Conservation (phyloP, 1,140 invertebrate genomes). For the Drosophila sturtevanti region DNA sequence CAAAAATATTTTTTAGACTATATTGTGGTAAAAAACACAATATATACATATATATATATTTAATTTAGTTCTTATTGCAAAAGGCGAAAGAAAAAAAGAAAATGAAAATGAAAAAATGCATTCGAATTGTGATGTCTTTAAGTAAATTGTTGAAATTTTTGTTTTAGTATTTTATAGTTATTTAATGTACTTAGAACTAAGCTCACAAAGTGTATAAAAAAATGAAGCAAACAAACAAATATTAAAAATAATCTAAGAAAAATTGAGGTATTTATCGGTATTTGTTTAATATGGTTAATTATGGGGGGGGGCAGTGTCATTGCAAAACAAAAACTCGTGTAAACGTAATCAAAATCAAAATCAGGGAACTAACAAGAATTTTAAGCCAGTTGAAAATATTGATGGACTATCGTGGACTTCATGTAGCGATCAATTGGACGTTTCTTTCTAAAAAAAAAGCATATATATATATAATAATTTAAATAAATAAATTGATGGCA, state of each 20-base stretch:
- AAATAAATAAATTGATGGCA: no score
- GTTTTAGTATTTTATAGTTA: constrained; percentile 57
- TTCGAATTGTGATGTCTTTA: constrained; percentile 75
- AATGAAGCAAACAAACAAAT: constrained; percentile 34
- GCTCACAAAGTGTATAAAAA: constrained; percentile 42
- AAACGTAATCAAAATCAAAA: no score
- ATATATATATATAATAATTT: no score
- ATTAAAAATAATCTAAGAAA: constrained; percentile 38
- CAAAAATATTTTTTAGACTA: not conserved
- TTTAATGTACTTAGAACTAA: constrained; percentile 39
- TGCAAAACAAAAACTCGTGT: not conserved
- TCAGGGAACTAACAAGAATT: not conserved
- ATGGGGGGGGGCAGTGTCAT: no score
- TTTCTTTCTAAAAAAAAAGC: constrained; percentile 36
- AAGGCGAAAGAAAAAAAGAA: constrained; percentile 40
- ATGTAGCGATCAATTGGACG: constrained; percentile 15
- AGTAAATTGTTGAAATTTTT: constrained; percentile 79
- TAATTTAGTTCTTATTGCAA: constrained; percentile 52
- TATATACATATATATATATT: constrained; percentile 58
- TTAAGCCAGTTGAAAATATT: constrained; percentile 34
- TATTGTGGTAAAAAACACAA: not conserved
- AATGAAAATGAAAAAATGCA: constrained; percentile 14
- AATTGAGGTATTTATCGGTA: constrained; percentile 23
- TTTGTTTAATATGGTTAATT: not conserved
- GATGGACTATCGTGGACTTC: constrained; percentile 29